Evolutionary conservation across 2,113 vertebrate genomes (phyloP).

Genomic region (Paraplagusia blochii): DNA sequence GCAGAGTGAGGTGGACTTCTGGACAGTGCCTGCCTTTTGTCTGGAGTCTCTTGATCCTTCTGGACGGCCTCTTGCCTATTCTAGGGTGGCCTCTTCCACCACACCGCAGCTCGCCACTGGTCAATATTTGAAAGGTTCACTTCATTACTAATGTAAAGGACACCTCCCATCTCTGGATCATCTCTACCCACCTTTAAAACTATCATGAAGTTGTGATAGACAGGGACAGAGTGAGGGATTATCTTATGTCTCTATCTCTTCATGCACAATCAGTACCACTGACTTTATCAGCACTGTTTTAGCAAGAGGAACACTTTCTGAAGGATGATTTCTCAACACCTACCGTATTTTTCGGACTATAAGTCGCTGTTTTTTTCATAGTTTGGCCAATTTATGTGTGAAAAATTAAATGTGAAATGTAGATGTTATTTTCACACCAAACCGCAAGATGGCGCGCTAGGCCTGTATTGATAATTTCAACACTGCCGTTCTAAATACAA

Average conservation of each 20-base stretch:
- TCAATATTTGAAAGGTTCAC: constrained; percentile 60
- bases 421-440: no score
- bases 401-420: no score
- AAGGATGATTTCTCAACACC: no score
- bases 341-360: no score
- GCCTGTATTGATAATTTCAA: no score
- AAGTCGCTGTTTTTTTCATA: no score
- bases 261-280: no score
- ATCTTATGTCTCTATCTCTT: neutral
- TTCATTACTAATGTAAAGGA: constrained; percentile 53
- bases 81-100: constrained; percentile 33
- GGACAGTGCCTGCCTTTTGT: constrained; percentile 48
- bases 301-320: no score
- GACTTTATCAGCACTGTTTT: no score
- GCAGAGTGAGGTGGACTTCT: constrained; percentile 20
- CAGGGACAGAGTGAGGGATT: neutral
- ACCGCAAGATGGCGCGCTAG: no score
- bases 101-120: constrained; percentile 28
- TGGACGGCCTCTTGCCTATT: constrained; percentile 47
- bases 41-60: constrained; percentile 47
- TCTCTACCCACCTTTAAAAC: neutral
- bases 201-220: constrained; percentile 2
- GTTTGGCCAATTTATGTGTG: no score
- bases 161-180: neutral
- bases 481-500: no score